A percentile compares a stretch with the other conserved stretches of the same genome.
These are phyloP conservation scores for Halisarca cf. caerulea DNA, from an alignment of 37 sponge, comb jelly and placozoan species.

Conservation along the genomic window DNA sequence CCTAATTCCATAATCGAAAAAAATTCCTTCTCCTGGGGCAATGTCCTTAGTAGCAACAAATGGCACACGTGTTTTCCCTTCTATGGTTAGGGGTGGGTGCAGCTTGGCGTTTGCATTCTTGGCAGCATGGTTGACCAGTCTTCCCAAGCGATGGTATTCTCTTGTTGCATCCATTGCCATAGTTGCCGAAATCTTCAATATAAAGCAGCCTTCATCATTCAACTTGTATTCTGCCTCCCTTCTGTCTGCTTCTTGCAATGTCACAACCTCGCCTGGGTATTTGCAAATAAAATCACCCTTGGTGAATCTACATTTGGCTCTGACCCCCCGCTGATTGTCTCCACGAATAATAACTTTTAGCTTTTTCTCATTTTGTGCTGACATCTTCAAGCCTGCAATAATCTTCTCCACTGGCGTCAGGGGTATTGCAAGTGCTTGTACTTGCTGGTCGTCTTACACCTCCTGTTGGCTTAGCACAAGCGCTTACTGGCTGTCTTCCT, in stretches of 20 bases:
- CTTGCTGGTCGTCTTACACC: too few relatives aligned
- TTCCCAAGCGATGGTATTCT: not conserved
- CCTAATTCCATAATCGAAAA: conserved; percentile 14
- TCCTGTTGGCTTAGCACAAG: too few relatives aligned
- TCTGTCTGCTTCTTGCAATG: not conserved
- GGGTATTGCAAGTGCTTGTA: too few relatives aligned
- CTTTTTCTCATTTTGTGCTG: not conserved
- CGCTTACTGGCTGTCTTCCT: too few relatives aligned
- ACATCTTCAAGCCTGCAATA: too few relatives aligned
- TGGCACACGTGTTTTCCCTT: not conserved
- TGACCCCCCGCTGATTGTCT: conserved; percentile 6
- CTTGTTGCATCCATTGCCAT: conserved; percentile 11
- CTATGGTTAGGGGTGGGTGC: not conserved
- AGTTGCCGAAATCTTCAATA: not conserved
- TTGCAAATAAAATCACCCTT: conserved; percentile 1
- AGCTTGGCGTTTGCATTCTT: not conserved
- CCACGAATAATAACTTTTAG: not conserved
- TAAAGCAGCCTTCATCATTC: conserved; percentile 3
- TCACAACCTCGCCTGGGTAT: not conserved
- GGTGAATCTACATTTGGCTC: not conserved
- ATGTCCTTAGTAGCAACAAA: not conserved
- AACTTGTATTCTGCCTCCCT: not conserved
- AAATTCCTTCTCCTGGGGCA: not conserved
- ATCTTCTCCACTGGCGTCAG: too few relatives aligned
- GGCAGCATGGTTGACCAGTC: conserved; percentile 15